These are phyloP conservation scores for Liasis olivaceus DNA, from an alignment of 2,797 vertebrate species.

Conservation along the genomic window DNA sequence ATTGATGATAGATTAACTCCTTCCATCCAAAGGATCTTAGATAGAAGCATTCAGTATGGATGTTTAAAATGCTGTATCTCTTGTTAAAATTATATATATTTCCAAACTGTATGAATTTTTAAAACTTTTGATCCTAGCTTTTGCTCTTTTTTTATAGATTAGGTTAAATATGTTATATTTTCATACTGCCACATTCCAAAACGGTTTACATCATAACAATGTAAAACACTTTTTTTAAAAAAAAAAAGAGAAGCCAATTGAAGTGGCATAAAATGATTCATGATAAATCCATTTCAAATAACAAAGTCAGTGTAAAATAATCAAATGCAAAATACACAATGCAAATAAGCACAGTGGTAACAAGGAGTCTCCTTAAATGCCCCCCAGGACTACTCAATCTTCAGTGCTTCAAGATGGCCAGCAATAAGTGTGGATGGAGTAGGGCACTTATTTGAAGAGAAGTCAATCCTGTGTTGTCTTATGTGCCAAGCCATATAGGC, in stretches of 20 bases:
- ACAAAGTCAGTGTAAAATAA: neutral
- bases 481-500: too few species aligned
- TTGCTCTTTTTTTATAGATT: neutral
- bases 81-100: neutral
- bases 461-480: too few species aligned
- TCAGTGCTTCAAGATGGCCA: too few species aligned
- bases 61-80: neutral
- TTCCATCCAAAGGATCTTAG: neutral
- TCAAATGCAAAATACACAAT: neutral
- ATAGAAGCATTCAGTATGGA: neutral
- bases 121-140: neutral
- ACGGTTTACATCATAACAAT: neutral
- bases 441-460: too few species aligned
- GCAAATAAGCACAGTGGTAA: too few species aligned
- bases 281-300: neutral
- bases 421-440: too few species aligned
- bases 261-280: neutral
- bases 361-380: too few species aligned
- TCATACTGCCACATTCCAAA: neutral
- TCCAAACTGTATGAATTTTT: neutral
- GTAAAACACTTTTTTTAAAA: neutral
- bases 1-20: neutral
- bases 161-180: neutral
- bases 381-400: too few species aligned
- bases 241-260: neutral